Conservation (phyloP, 2,113 vertebrate species). For the Prionailurus viverrinus region DNA sequence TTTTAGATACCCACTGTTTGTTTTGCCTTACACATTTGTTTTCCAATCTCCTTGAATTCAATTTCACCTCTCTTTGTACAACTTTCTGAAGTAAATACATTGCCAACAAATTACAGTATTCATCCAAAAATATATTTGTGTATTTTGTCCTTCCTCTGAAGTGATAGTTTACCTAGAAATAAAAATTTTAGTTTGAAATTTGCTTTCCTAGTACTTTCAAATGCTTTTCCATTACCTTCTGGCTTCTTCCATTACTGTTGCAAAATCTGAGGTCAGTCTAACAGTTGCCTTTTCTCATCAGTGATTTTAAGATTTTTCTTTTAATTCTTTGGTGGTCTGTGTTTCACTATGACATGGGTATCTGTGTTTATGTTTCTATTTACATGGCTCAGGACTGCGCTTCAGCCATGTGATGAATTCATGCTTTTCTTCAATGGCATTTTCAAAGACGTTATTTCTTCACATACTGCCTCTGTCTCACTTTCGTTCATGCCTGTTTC, state of each 20-base stretch:
- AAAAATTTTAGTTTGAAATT: constrained; percentile 20
- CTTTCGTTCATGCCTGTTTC: background rate
- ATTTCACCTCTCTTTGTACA: background rate
- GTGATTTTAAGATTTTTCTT: background rate
- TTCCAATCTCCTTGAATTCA: background rate
- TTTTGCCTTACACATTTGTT: background rate
- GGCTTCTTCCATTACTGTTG: background rate
- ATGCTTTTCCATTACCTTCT: background rate
- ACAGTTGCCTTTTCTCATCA: background rate
- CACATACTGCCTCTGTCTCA: background rate
- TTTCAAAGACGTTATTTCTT: background rate
- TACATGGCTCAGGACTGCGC: background rate
- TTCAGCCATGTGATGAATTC: background rate
- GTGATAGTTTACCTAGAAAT: background rate
- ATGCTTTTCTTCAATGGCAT: background rate
- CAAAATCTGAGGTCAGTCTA: background rate
- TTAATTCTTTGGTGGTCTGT: background rate
- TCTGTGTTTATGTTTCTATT: background rate
- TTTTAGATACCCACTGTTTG: background rate
- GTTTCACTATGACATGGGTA: background rate
- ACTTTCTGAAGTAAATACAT: background rate
- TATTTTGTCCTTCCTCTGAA: background rate
- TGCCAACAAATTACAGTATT: background rate
- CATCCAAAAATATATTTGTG: background rate
- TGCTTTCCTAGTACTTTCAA: background rate